Percentiles rank a stretch among this genome's conserved stretches.
Evolutionary conservation across 2,888 invertebrate genomes (phyloP).

Genomic region (Agriopis leucophaearia): DNA sequence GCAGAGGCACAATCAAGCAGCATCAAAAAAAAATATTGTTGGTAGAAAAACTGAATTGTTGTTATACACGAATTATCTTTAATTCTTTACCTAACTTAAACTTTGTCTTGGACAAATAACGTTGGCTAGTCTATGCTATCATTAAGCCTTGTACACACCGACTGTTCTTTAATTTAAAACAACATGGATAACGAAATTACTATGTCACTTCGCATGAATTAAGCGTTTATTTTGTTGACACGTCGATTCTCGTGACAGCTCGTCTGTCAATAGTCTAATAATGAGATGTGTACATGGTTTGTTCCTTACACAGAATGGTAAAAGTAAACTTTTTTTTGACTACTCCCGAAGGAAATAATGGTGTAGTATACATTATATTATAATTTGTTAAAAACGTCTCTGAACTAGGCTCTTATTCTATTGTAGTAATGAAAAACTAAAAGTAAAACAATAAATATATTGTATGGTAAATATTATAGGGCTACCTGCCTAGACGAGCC

Average conservation of each 20-base stretch:
- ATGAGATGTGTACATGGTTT: conserved; percentile 39
- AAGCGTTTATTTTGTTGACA: conserved; percentile 58
- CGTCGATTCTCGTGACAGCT: conserved; percentile 58
- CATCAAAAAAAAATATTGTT: too few relatives aligned
- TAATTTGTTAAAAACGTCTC: not conserved
- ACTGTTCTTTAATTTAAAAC: conserved; percentile 59
- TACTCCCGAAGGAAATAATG: conserved; percentile 22
- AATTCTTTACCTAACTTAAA: conserved; percentile 43
- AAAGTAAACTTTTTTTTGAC: conserved; percentile 40
- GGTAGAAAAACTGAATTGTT: not conserved
- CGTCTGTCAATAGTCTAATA: conserved; percentile 57
- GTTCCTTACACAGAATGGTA: conserved; percentile 46
- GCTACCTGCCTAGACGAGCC: too few relatives aligned
- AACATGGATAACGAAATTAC: conserved; percentile 57
- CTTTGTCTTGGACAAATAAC: conserved; percentile 57
- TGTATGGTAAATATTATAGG: too few relatives aligned
- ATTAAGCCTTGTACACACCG: conserved; percentile 52
- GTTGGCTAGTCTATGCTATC: conserved; percentile 51
- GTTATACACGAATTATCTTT: not conserved
- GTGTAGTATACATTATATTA: not conserved
- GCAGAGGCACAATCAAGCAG: too few relatives aligned
- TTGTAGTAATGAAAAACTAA: too few relatives aligned
- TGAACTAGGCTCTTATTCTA: not conserved
- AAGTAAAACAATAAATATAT: too few relatives aligned
- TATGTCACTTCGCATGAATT: conserved; percentile 62